Percentiles rank a stretch among this genome's conserved stretches.
phyloP scores from a whole-genome alignment of 2,797 vertebrate species.

The Tragelaphus eurycerus region DNA sequence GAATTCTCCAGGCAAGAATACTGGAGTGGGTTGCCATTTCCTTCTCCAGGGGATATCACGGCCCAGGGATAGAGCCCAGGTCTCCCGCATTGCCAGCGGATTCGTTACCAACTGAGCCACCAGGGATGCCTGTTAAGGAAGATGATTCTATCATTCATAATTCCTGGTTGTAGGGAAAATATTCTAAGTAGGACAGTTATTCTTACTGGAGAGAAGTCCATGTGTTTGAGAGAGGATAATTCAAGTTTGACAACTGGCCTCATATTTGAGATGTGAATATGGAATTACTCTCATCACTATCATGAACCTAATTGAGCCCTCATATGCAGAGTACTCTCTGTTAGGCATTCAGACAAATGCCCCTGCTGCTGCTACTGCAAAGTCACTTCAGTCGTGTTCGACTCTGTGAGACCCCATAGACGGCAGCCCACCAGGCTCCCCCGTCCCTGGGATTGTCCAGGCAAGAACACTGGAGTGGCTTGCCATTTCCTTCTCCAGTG shows the following conservation, averaged over 20 bases:
- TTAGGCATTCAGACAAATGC: not conserved
- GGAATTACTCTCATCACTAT: not conserved
- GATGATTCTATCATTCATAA: not conserved
- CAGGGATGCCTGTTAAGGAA: not conserved
- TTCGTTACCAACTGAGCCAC: not conserved
- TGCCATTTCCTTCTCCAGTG: too few relatives aligned
- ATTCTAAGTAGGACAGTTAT: not conserved
- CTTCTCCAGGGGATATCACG: not conserved
- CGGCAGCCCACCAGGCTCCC: too few relatives aligned
- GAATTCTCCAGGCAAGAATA: not conserved
- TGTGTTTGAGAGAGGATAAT: not conserved
- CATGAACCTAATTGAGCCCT: not conserved
- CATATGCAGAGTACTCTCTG: not conserved
- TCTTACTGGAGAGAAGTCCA: not conserved
- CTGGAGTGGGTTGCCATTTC: not conserved
- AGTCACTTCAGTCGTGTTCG: too few relatives aligned
- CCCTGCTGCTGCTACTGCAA: too few relatives aligned
- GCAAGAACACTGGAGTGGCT: too few relatives aligned
- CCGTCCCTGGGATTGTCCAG: too few relatives aligned
- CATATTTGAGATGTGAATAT: not conserved
- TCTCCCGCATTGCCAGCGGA: rapidly evolving
- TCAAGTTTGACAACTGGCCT: not conserved
- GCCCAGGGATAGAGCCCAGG: not conserved
- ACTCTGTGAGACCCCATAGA: too few relatives aligned
- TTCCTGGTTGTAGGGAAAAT: not conserved